A percentile compares a stretch with the other conserved stretches of the same genome.
phyloP scores from a whole-genome alignment of 2,797 vertebrate genomes.

The Spinus pinus region DNA sequence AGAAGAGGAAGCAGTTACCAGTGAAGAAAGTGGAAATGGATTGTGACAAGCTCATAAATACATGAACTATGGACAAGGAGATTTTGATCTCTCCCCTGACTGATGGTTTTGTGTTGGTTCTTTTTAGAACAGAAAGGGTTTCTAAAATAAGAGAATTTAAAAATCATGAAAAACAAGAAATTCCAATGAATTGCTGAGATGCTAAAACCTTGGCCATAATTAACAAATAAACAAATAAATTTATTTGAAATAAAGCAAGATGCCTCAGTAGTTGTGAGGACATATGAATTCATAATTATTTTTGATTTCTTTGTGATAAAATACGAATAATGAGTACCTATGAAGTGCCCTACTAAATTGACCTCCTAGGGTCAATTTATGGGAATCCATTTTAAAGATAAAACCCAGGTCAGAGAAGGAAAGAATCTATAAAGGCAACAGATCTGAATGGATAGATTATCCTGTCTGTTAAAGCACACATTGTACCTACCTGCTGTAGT shows the following conservation, averaged over 20 bases:
- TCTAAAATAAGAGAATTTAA: not conserved
- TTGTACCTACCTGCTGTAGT: constrained; percentile 5
- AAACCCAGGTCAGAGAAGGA: not conserved
- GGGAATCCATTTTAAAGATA: constrained; percentile 9
- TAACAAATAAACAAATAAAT: not conserved
- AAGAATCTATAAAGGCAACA: not conserved
- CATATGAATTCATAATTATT: not conserved
- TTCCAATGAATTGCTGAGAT: not conserved
- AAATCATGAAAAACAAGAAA: not conserved
- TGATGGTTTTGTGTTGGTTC: not conserved
- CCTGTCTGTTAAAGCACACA: not conserved
- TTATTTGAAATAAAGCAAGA: not conserved
- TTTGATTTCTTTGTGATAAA: not conserved
- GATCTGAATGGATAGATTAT: constrained; percentile 18
- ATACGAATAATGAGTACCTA: not conserved
- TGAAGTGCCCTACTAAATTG: not conserved
- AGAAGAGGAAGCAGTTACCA: not conserved
- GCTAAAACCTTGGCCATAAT: not conserved
- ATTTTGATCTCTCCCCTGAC: not conserved
- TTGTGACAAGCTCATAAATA: not conserved
- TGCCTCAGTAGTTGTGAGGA: not conserved
- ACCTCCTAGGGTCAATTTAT: not conserved
- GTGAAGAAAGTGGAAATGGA: not conserved
- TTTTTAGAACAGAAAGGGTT: not conserved
- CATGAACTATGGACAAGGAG: not conserved